Evolutionary conservation across 2,113 vertebrate genomes (phyloP).

Genomic region (Columbina picui): DNA sequence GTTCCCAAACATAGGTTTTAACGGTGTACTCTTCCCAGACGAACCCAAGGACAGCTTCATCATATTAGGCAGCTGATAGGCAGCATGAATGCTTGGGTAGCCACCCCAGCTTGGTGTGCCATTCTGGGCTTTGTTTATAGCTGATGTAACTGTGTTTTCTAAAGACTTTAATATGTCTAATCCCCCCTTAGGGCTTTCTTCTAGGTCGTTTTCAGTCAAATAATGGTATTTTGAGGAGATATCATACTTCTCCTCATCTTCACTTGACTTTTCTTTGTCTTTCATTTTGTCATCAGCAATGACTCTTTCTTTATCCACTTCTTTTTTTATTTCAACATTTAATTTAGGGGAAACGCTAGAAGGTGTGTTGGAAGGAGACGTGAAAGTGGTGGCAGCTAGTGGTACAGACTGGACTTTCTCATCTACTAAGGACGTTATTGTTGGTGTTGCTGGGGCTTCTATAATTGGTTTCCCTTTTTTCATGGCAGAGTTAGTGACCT

Average conservation of each 20-base stretch:
- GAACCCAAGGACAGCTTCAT: conserved; percentile 95
- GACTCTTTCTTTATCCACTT: conserved; percentile 88
- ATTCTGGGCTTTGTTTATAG: conserved; percentile 99
- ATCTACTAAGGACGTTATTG: conserved; percentile 79
- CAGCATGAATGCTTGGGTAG: conserved; percentile 97
- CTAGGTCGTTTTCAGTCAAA: conserved; percentile 94
- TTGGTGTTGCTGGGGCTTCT: conserved; percentile 82
- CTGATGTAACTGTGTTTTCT: conserved; percentile 97
- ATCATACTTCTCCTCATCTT: conserved; percentile 94
- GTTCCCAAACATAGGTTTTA: conserved; percentile 91
- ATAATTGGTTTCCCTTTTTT: conserved; percentile 97
- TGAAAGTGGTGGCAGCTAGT: conserved; percentile 93
- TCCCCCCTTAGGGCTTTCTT: conserved; percentile 96
- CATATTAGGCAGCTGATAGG: conserved; percentile 97
- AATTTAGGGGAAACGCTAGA: conserved; percentile 87
- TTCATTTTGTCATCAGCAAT: conserved; percentile 84
- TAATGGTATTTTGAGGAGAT: conserved; percentile 96
- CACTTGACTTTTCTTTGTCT: conserved; percentile 84
- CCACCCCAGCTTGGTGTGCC: conserved; percentile 98
- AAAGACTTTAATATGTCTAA: conserved; percentile 97
- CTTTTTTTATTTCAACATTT: conserved; percentile 92
- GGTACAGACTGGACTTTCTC: conserved; percentile 97
- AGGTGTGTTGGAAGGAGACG: conserved; percentile 87
- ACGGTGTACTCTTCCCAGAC: conserved; percentile 85
- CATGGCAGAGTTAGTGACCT: conserved; percentile 97